A percentile compares a stretch with the other conserved stretches of the same genome.
These are phyloP conservation scores for Zoanthus sociatus DNA, from an alignment of 92 coral and sea anemone genomes.

Conservation along the genomic window DNA sequence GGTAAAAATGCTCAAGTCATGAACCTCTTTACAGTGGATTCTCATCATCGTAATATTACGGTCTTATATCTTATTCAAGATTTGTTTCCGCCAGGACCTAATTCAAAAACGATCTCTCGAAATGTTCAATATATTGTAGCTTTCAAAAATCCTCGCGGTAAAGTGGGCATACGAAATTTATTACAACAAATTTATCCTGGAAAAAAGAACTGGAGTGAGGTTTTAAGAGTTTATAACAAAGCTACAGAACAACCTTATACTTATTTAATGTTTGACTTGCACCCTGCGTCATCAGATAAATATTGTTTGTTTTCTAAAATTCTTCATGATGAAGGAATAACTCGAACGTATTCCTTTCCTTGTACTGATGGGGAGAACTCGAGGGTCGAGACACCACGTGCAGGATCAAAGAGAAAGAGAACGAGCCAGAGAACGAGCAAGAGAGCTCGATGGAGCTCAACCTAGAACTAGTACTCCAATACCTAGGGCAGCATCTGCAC, in stretches of 20 bases:
- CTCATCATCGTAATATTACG: constrained; percentile 43
- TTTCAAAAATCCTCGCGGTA: constrained; percentile 56
- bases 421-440: too few relatives aligned
- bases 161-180: neutral
- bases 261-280: neutral
- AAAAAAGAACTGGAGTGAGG: too few relatives aligned
- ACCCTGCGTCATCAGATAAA: neutral
- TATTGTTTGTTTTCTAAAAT: neutral
- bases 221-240: neutral
- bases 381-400: too few relatives aligned
- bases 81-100: constrained; percentile 41
- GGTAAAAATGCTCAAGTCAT: constrained; percentile 33
- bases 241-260: neutral
- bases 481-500: too few relatives aligned
- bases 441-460: too few relatives aligned
- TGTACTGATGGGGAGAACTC: too few relatives aligned
- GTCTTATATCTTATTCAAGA: constrained; percentile 51
- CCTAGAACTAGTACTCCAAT: too few relatives aligned
- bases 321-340: neutral
- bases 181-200: constrained; percentile 21
- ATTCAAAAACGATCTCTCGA: constrained; percentile 19
- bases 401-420: too few relatives aligned
- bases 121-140: constrained; percentile 6
- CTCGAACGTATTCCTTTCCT: neutral
- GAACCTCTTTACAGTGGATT: constrained; percentile 53